Evolutionary conservation across 2,113 vertebrate genomes (phyloP), one percentile per base, ranked within the genome.

Genomic region (Pao palembangensis): DNA sequence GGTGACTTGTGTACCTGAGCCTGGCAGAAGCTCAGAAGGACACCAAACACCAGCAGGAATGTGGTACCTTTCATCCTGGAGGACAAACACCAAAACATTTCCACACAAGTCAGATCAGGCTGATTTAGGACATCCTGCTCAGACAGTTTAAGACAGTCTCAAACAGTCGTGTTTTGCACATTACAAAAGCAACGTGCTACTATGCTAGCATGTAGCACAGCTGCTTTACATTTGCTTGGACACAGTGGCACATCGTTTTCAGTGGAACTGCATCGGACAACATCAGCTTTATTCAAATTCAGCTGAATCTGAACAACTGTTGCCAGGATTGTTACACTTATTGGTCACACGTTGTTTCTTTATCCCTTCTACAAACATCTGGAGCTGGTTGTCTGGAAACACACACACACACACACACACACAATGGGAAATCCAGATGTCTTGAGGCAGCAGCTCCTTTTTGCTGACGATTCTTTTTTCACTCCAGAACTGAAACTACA

Each of bases 11-110:
- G 38, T 80, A 87, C 85, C 83, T 92, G 91, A 85, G 89, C 81
- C 42, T 56, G 67, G 16, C 81, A 81, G 53, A 79, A 55, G 64
- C 71, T 78, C 56, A 90, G 51, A 16, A 80, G 21, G 11, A 66
- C 55, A 52, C 70, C 87, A 57, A 89, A 53, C 63, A 79, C 67
- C 65, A 89, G 61, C 66, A 91, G 65, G 50, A 85, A 67, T n/a
- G 63, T 60, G 4, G 54, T 58, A 71, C 3, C 49, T 84, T 74
- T 84, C 91, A 92, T 92, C 78, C 77, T 91, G 80, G 53, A 75
- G 78, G 8, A 71, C 28, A 83, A 55, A 62, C 8, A 3, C 25
- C 31, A 49, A 34, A 47, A 6, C 15, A 47, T 47, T 47, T 47
- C 7, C 14, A 47, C 44, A 47, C 15, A n/a, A 1, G 44, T 47